phyloP scores from a whole-genome alignment of 2,797 vertebrate species.

The Valencia hispanica region DNA sequence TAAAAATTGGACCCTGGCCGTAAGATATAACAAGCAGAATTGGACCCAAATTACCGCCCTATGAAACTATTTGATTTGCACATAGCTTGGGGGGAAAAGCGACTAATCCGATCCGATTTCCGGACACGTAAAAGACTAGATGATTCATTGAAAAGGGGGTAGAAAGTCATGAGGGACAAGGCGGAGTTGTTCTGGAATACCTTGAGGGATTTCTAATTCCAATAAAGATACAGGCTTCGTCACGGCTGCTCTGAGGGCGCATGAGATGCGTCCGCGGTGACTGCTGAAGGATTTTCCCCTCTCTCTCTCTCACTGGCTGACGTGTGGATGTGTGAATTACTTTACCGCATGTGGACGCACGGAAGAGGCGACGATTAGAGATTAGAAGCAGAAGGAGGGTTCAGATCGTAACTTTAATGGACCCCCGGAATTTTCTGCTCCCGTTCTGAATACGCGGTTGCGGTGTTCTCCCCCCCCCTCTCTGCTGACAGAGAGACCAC shows the following conservation, averaged over 20 bases:
- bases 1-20: conserved; percentile 15
- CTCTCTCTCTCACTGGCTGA: conserved; percentile 37
- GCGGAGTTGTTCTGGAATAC: conserved; percentile 22
- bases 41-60: conserved; percentile 33
- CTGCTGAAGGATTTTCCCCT: conserved; percentile 2
- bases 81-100: conserved; percentile 30
- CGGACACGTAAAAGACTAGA: conserved; percentile 35
- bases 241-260: conserved; percentile 41
- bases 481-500: conserved; percentile 73
- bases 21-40: conserved; percentile 22
- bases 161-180: conserved; percentile 32
- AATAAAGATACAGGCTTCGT: conserved; percentile 42
- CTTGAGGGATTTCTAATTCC: conserved; percentile 47
- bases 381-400: conserved; percentile 17
- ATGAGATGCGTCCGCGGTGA: conserved; percentile 29
- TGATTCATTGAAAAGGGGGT: conserved; percentile 42
- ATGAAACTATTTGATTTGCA: conserved; percentile 53
- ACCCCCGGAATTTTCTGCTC: conserved; percentile 25
- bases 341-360: conserved; percentile 50
- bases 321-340: conserved; percentile 58
- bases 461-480: conserved; percentile 45
- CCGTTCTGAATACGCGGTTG: conserved; percentile 44
- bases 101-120: conserved; percentile 55
- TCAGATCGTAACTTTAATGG: conserved; percentile 53
- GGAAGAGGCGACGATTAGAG: conserved; percentile 17